Evolutionary conservation across 2,113 vertebrate species (phyloP).

Genomic region (Scartelaos histophorus): DNA sequence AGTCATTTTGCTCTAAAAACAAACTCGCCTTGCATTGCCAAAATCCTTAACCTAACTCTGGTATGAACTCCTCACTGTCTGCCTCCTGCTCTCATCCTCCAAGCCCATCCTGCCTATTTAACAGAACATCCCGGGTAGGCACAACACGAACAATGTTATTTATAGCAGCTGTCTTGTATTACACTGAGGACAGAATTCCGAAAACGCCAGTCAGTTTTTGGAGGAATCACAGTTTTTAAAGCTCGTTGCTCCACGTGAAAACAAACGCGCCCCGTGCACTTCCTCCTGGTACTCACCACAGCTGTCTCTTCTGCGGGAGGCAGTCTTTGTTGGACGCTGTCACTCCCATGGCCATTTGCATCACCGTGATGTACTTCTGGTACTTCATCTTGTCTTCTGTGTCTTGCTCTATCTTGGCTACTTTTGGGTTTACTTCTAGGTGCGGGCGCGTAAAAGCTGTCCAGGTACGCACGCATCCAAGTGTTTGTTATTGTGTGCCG

Average conservation of each 20-base stretch:
- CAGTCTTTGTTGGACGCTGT: slow-evolving; percentile 97
- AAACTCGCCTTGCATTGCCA: too few species aligned
- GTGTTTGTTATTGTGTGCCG: slow-evolving; percentile 73
- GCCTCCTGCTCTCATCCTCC: not conserved
- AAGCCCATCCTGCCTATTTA: not conserved
- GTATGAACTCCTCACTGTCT: not conserved
- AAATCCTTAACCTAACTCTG: not conserved
- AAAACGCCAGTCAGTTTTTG: not conserved
- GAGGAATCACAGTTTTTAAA: slow-evolving; percentile 4
- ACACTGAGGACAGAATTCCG: not conserved
- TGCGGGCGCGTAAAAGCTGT: slow-evolving; percentile 80
- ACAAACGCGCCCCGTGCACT: slow-evolving; percentile 31
- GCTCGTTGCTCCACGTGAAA: slow-evolving; percentile 19
- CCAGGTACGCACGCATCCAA: slow-evolving; percentile 85
- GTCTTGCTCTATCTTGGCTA: slow-evolving; percentile 42
- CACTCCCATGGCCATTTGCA: slow-evolving; percentile 99
- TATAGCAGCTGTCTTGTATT: not conserved
- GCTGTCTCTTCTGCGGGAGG: slow-evolving; percentile 89
- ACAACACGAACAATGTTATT: not conserved
- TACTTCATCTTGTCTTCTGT: slow-evolving; percentile 87
- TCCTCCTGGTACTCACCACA: slow-evolving; percentile 85
- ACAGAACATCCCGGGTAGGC: not conserved
- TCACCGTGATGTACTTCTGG: slow-evolving; percentile 98
- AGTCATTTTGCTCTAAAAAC: too few species aligned
- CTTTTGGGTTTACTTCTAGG: slow-evolving; percentile 63